Evolutionary conservation across 2,888 invertebrate genomes (phyloP), one percentile per base, ranked within the genome.

Genomic region (Dryobotodes eremita): DNA sequence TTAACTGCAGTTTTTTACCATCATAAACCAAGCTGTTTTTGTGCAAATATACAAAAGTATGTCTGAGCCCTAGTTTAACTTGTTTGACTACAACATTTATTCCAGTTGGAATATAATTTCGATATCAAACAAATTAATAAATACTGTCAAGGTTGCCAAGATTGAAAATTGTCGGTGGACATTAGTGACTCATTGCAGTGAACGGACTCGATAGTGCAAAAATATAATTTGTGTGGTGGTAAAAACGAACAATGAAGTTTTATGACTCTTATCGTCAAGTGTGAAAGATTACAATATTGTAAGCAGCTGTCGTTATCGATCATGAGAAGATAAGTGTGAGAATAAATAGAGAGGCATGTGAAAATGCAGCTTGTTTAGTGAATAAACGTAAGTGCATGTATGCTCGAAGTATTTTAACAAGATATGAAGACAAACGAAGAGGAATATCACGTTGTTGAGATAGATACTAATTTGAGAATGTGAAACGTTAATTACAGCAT

Each of bases 321-420:
- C 87, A 84, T 90, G 90, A 89, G 88, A 86, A 86, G 90, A 91
- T 91, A 91, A 91, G 84, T 92, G 92, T 94, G 94, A 86, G 93
- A 94, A 93, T 80, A 91, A 90, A 92, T 85, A 88, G 85, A 90
- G 87, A 75, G 75, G 86, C 91, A 92, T 92, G 92, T 89, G 93
- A 93, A 93, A 87, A 91, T 88, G 31, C 79, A 84, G 81, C 81
- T 85, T 86, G 86, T 88, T 89, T 84, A 85, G 77, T 82, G 79
- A 74, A 82, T 81, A 69, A 70, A 70, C 71, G 59, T 75, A 57
- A 72, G 65, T 66, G 65, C 57, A 64, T 71, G 26, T 64, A 36
- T 68, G 53, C 48, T 62, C 42, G 31, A 61, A 81, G 70, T 73
- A 84, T 77, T 75, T 81, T 72, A 77, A 80, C 61, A 59, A 83